phyloP scores from a whole-genome alignment of 2,888 invertebrate species.

The Clunio marinus region DNA sequence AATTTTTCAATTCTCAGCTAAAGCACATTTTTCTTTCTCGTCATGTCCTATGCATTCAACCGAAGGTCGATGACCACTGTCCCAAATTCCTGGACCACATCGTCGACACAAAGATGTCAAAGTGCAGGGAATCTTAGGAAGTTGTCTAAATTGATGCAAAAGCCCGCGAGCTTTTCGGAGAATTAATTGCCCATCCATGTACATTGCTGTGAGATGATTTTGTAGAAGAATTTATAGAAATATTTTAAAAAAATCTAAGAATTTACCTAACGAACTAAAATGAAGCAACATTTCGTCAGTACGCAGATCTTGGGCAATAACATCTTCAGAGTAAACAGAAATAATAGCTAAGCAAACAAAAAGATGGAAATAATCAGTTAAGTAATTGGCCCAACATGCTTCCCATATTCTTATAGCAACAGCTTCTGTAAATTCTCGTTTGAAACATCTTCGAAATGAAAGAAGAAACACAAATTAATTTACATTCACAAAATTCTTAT shows the following conservation, averaged over 20 bases:
- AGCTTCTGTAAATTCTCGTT: constrained; percentile 84
- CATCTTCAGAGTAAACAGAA: constrained; percentile 87
- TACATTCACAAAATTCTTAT: constrained; percentile 22
- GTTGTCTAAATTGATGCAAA: constrained; percentile 83
- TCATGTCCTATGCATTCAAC: constrained; percentile 76
- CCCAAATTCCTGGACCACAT: constrained; percentile 93
- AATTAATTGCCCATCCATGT: constrained; percentile 91
- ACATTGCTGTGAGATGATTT: constrained; percentile 71
- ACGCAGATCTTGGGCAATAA: constrained; percentile 84
- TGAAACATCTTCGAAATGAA: constrained; percentile 74
- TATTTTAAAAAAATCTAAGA: not conserved
- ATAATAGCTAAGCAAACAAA: constrained; percentile 92
- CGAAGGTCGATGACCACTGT: constrained; percentile 82
- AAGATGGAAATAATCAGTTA: constrained; percentile 93
- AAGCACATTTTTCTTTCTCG: constrained; percentile 56
- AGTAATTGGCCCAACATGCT: constrained; percentile 94
- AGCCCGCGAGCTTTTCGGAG: constrained; percentile 88
- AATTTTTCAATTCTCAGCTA: constrained; percentile 51
- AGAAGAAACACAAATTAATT: not conserved
- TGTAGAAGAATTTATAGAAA: constrained; percentile 15
- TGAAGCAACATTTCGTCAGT: constrained; percentile 93
- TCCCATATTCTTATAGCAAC: constrained; percentile 92
- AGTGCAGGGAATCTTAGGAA: constrained; percentile 83
- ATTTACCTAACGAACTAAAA: constrained; percentile 75
- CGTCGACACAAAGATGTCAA: constrained; percentile 81